These are phyloP conservation scores for Enteromius viviparus DNA, from an alignment of 2,797 vertebrate genomes.

Conservation along the genomic window DNA sequence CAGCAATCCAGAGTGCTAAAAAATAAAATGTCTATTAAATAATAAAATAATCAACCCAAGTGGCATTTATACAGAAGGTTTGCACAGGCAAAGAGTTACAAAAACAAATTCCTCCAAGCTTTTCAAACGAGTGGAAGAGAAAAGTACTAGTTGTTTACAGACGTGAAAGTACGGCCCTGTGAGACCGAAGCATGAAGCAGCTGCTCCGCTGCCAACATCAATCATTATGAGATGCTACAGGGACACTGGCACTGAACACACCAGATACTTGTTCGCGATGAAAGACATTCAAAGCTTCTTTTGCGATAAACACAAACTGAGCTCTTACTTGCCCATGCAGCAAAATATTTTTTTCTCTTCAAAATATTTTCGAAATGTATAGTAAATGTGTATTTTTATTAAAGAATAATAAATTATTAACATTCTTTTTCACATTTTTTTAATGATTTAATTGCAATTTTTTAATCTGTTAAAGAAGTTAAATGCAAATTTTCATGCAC, in stretches of 20 bases:
- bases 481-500: not conserved
- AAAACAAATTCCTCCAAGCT: conserved; percentile 53
- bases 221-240: conserved; percentile 59
- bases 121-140: conserved; percentile 52
- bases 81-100: not conserved
- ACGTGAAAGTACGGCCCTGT: conserved; percentile 58
- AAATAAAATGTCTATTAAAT: not conserved
- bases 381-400: not conserved
- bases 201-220: conserved; percentile 66
- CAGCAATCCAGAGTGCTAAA: not conserved
- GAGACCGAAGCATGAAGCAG: conserved; percentile 61
- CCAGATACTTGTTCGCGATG: not conserved
- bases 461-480: not conserved
- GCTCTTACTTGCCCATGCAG: not conserved
- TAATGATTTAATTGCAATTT: not conserved
- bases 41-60: not conserved
- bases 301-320: conserved; percentile 4
- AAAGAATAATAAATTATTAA: not conserved
- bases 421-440: not conserved
- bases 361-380: not conserved
- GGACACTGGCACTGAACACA: conserved; percentile 35
- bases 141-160: conserved; percentile 57
- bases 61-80: not conserved
- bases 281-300: conserved; percentile 17
- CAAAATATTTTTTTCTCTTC: not conserved